Evolutionary conservation across 2,113 vertebrate genomes (phyloP), one percentile per base, ranked within the genome.

Genomic region (Macaca nemestrina): DNA sequence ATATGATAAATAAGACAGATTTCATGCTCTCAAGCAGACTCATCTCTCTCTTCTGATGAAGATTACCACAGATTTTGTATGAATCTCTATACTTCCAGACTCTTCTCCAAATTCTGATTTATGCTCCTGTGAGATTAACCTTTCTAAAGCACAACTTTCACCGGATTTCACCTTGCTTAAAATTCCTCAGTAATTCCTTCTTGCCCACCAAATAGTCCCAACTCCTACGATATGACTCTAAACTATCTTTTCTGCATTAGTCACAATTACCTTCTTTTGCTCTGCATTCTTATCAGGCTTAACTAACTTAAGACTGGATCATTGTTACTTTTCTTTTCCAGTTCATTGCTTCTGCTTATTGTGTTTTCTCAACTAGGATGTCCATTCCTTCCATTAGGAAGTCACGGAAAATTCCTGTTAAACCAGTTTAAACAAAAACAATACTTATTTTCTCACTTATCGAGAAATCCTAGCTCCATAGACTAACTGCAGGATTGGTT

Each of bases 341-440:
- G 12, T 7, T 87, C 12, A 40, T 25, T 93, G 38, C 75, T 14
- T 94, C 43, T 93, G 70, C 16, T 82, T 30, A 40, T 35, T 88
- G 25, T 89, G 6, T 93, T 88, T n/a, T 70, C 55, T 84, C 52
- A 88, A 1, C 40, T 88, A 72, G 52, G 89, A 59, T 79, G 50
- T 83, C 59, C 40, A 45, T 78, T 94, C 50, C 45, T 90, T 91
- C 73, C 83, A 4, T 85, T 20, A 55, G 22, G n/a, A 92, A 76
- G 57, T 89, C 83, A 90, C 75, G 64, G 25, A 85, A 88, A 59
- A 76, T n/a, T 87, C 25, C 22, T 70, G 8, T 84, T 67, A 82
- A 68, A 48, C 40, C 59, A 79, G 72, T 88, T 94, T 88, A 95
- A 95, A 75, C 38, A 79, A 75, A 88, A 90, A 50, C 12, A 83